phyloP scores from a whole-genome alignment of 1,140 invertebrate genomes.

The Drosophila auraria region DNA sequence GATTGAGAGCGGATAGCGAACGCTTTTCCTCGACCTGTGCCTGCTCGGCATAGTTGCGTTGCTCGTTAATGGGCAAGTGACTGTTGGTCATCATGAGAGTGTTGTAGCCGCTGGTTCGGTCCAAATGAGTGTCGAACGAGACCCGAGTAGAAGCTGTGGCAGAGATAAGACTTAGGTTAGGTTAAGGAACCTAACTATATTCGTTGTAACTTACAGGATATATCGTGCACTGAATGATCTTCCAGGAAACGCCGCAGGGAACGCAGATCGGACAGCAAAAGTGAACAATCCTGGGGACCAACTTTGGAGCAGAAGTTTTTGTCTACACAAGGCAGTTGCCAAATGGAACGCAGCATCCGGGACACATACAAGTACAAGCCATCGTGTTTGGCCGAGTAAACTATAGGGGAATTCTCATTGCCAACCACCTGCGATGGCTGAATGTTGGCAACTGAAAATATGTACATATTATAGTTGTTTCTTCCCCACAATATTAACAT shows the following conservation, averaged over 20 bases:
- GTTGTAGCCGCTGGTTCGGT: constrained; percentile 79
- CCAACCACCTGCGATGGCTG: constrained; percentile 59
- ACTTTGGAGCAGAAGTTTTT: constrained; percentile 85
- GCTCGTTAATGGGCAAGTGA: constrained; percentile 59
- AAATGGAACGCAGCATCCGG: constrained; percentile 93
- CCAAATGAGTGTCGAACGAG: constrained; percentile 61
- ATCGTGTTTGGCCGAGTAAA: constrained; percentile 92
- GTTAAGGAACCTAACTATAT: not conserved
- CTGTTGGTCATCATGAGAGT: constrained; percentile 51
- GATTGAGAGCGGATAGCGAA: constrained; percentile 91
- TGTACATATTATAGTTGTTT: not conserved
- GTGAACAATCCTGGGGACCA: constrained; percentile 85
- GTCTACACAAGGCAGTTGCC: constrained; percentile 90
- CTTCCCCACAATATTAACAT: too few relatives aligned
- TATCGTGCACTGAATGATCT: constrained; percentile 78
- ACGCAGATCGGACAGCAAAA: constrained; percentile 85
- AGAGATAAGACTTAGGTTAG: not conserved
- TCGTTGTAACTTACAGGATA: constrained; percentile 55
- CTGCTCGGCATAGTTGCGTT: constrained; percentile 85
- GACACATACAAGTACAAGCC: constrained; percentile 96
- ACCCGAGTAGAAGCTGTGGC: constrained; percentile 36
- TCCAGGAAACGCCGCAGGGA: constrained; percentile 86
- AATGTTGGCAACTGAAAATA: constrained; percentile 55
- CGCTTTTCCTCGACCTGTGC: constrained; percentile 88
- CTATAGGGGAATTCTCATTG: constrained; percentile 58